Conservation (phyloP, 2,888 invertebrate genomes). For the Tipula confusa region DNA sequence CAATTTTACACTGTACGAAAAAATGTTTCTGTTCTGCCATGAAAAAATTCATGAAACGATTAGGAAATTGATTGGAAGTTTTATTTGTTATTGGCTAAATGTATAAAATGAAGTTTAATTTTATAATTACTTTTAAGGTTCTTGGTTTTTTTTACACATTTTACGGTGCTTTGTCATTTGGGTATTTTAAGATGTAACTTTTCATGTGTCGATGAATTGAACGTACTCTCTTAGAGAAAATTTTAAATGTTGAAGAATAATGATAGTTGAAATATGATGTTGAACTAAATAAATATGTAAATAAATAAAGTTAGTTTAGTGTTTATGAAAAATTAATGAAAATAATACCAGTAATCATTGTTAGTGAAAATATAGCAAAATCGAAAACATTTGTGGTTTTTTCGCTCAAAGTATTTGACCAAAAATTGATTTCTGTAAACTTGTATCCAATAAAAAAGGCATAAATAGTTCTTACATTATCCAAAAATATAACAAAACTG, state of each 20-base stretch:
- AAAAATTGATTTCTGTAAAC: no score
- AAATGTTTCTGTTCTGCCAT: not conserved
- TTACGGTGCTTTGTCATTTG: not conserved
- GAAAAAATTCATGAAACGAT: not conserved
- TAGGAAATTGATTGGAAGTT: not conserved
- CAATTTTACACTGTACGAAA: not conserved
- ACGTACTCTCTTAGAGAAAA: not conserved
- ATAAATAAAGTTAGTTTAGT: no score
- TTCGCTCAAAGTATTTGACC: no score
- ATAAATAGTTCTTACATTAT: no score
- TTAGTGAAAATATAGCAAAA: no score
- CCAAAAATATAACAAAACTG: no score
- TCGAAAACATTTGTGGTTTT: no score
- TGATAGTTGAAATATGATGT: no score
- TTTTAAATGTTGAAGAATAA: not conserved
- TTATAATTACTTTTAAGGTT: not conserved
- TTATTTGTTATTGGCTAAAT: not conserved
- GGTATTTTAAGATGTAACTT: not conserved
- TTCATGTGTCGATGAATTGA: not conserved
- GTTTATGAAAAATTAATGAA: no score
- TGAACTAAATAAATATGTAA: no score
- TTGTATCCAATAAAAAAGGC: no score
- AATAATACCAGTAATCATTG: no score
- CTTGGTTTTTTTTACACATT: not conserved
- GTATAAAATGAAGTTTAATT: not conserved